phyloP scores from a whole-genome alignment of 2,797 vertebrate species.

The Anomalospiza imberbis region DNA sequence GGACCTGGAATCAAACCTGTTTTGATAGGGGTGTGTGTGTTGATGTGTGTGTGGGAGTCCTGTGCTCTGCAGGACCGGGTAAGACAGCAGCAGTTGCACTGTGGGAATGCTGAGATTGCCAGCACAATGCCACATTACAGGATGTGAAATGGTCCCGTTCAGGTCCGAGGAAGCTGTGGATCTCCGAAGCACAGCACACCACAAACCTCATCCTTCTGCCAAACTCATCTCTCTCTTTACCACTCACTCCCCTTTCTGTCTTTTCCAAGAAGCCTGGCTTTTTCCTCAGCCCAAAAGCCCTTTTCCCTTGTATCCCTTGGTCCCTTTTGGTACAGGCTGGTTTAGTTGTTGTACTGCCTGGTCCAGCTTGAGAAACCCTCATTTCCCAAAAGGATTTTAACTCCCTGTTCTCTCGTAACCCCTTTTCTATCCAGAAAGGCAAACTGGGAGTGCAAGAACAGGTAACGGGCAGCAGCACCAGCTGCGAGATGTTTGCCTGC shows the following conservation, averaged over 20 bases:
- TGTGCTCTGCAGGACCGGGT: not conserved
- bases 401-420: constrained; percentile 58
- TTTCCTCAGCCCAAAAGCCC: not conserved
- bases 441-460: constrained; percentile 65
- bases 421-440: constrained; percentile 72
- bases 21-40: not conserved
- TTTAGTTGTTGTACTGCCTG: not conserved
- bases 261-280: not conserved
- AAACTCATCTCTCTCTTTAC: not conserved
- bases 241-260: not conserved
- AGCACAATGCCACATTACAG: fast-evolving
- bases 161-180: not conserved
- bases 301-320: not conserved
- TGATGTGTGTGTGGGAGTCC: not conserved
- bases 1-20: constrained; percentile 77
- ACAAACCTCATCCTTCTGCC: not conserved
- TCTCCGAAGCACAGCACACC: constrained; percentile 19
- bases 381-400: constrained; percentile 52
- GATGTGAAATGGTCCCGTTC: not conserved
- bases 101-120: not conserved
- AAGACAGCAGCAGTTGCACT: not conserved
- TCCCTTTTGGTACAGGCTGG: not conserved
- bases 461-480: constrained; percentile 24
- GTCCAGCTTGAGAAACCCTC: not conserved
- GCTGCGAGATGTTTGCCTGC: constrained; percentile 30